Percentiles rank a stretch among this genome's conserved stretches.
phyloP scores from a whole-genome alignment of 2,888 invertebrate genomes.

The Rugalucina vietnamica region DNA sequence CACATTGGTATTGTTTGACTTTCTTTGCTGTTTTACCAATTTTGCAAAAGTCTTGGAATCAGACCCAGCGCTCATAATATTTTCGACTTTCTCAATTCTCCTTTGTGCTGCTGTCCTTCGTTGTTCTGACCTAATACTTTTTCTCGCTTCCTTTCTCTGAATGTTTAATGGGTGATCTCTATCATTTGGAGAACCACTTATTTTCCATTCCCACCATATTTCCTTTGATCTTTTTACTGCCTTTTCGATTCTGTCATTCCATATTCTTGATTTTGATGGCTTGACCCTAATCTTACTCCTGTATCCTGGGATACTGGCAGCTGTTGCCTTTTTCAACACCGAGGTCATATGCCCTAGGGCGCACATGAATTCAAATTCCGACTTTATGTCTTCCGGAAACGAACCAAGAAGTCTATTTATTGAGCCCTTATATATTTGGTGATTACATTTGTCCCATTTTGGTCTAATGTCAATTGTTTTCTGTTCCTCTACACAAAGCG shows the following conservation, averaged over 20 bases:
- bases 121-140: background rate
- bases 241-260: background rate
- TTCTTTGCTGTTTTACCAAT: background rate
- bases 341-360: background rate
- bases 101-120: background rate
- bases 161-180: background rate
- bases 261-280: background rate
- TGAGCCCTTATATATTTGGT: background rate
- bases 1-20: background rate
- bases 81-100: background rate
- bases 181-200: background rate
- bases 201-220: background rate
- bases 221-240: background rate
- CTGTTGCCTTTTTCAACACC: background rate
- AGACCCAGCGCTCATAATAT: background rate
- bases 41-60: background rate
- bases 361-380: background rate
- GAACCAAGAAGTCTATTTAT: background rate
- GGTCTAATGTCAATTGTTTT: background rate
- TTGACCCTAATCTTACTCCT: background rate
- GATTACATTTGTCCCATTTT: background rate
- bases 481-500: background rate
- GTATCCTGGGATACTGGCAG: background rate
- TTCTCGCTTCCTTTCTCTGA: background rate
- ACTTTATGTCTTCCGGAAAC: background rate